Evolutionary conservation across 2,888 invertebrate species (phyloP).

Genomic region (Eristalinus sepulchralis): DNA sequence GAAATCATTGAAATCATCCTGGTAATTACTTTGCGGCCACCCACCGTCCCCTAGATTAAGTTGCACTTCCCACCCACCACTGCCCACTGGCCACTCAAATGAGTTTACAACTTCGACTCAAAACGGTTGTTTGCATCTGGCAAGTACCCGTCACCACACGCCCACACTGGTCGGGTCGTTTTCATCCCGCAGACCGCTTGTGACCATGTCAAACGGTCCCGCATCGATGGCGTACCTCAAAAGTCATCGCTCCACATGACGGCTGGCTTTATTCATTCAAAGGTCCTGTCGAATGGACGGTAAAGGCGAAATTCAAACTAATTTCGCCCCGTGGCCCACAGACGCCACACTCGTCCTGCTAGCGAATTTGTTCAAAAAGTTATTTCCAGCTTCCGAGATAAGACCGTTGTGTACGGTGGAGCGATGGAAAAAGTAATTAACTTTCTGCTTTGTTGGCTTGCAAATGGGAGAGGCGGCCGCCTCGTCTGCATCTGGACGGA

Average conservation of each 20-base stretch:
- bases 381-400: background rate
- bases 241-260: background rate
- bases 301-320: background rate
- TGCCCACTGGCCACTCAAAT: background rate
- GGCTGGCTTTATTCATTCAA: background rate
- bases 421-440: slow-evolving; percentile 52
- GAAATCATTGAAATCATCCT: background rate
- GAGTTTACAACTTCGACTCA: background rate
- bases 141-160: background rate
- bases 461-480: background rate
- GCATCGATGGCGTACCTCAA: background rate
- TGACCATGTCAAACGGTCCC: background rate
- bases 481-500: background rate
- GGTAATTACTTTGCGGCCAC: background rate
- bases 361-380: background rate
- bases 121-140: background rate
- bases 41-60: background rate
- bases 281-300: background rate
- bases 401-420: slow-evolving; percentile 22
- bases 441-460: slow-evolving; percentile 55
- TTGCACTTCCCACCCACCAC: background rate
- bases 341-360: background rate
- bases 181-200: background rate
- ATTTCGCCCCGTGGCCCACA: background rate
- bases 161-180: background rate